phyloP scores from a whole-genome alignment of 2,888 invertebrate species.

The Dione vanillae region DNA sequence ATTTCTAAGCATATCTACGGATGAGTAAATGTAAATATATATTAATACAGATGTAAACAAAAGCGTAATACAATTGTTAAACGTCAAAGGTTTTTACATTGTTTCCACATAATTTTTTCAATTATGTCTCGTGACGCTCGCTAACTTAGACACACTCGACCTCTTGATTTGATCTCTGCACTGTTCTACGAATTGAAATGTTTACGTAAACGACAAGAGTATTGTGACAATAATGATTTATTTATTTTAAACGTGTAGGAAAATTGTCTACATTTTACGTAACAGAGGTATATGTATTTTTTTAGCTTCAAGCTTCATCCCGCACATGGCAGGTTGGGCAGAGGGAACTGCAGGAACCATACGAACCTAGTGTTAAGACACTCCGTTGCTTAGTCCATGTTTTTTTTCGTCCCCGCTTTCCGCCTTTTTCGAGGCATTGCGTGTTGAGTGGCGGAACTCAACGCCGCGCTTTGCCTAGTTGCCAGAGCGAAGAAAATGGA shows the following conservation, averaged over 20 bases:
- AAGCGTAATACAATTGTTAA: neutral
- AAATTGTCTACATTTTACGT: too few species aligned
- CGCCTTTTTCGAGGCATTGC: too few species aligned
- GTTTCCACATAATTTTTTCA: constrained; percentile 20
- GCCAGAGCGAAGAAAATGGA: too few species aligned
- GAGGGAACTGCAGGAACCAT: too few species aligned
- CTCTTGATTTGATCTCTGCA: neutral
- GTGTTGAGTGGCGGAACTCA: too few species aligned
- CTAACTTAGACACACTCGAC: constrained; percentile 17
- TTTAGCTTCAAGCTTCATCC: too few species aligned
- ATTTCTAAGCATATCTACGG: neutral
- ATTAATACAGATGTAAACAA: neutral
- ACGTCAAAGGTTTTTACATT: constrained; percentile 7
- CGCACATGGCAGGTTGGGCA: too few species aligned
- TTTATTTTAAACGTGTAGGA: neutral
- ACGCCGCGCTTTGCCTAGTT: too few species aligned
- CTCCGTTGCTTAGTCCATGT: too few species aligned
- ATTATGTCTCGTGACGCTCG: constrained; percentile 4
- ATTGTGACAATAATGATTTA: constrained; percentile 19
- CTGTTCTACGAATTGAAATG: constrained; percentile 3
- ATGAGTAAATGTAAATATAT: neutral
- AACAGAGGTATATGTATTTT: too few species aligned
- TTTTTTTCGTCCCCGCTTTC: too few species aligned
- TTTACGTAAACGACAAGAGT: neutral
- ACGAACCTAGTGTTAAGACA: too few species aligned